Evolutionary conservation across 2,797 vertebrate species (phyloP), one percentile per base, ranked within the genome.

Genomic region (Sitta carolinensis): DNA sequence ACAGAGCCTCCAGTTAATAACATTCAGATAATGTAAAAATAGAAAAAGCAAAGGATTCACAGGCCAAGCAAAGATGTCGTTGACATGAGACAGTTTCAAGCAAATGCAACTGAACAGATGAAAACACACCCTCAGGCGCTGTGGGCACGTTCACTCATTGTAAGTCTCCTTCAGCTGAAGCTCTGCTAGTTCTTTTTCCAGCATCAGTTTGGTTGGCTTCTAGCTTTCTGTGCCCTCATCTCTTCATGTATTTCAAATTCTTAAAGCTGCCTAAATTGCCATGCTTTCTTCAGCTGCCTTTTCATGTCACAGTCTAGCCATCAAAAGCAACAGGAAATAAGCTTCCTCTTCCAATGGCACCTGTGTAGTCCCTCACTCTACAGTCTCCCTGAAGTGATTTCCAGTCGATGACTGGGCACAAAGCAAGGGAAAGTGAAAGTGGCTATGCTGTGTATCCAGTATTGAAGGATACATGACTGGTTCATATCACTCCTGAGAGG

Each of bases 31-130:
- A 88, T 18, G 20, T 72, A 92, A 96, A 94, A 88, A 84, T 38
- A 93, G 87, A 93, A 94, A 73, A 96, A 94, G 69, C 30, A 74
- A 72, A 95, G 50, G 25, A 94, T 85, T 93, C 66, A 64, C 50
- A 68, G 72, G 78, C 69, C 67, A 75, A 96, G 80, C 51, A 85
- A 92, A 95, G 77, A 93, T n/a, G 16, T 78, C 1, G 0, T 48
- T 16, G 4, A 87, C 75, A 81, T 70, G 76, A 96, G 75, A 84
- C 48, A 87, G 63, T 83, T 93, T 96, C 74, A 91, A 93, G 73
- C 45, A 95, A 96, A 94, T 72, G 47, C 63, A 96, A 90, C 54
- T 7, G 10, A 97, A 94, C 87, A 96, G 91, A 92, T 66, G 82
- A 94, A 94, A 96, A 88, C 45, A 73, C 40, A 27, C 61, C 90